phyloP scores from a whole-genome alignment of 2,113 vertebrate genomes.

The Cinclus mexicanus region DNA sequence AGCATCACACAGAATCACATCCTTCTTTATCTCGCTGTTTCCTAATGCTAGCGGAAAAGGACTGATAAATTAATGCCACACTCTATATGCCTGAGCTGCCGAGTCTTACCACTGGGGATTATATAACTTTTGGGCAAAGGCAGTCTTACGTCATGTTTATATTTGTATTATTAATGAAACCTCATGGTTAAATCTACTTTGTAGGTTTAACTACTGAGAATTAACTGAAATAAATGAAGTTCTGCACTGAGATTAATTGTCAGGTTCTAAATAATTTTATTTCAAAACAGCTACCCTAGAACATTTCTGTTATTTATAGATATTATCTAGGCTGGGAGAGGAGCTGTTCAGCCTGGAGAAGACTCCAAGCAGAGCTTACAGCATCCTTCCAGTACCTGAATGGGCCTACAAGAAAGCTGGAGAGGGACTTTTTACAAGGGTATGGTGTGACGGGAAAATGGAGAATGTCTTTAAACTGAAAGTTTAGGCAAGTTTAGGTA shows the following conservation, averaged over 20 bases:
- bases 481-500: background rate
- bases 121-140: background rate
- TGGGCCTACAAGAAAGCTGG: background rate
- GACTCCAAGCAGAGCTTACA: background rate
- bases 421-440: background rate
- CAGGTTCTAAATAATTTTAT: background rate
- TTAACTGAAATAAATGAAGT: background rate
- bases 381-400: background rate
- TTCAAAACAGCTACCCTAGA: background rate
- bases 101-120: background rate
- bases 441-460: background rate
- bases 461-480: background rate
- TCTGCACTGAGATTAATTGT: background rate
- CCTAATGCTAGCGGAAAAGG: background rate
- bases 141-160: background rate
- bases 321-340: background rate
- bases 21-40: background rate
- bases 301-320: background rate
- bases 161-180: background rate
- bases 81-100: background rate
- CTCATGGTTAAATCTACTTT: background rate
- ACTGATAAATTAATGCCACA: background rate
- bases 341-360: background rate
- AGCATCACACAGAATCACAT: rapidly evolving
- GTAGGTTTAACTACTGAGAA: background rate